Base-by-base conservation (phyloP, 2,113 vertebrate genomes). In the Carassius gibelio region DNA sequence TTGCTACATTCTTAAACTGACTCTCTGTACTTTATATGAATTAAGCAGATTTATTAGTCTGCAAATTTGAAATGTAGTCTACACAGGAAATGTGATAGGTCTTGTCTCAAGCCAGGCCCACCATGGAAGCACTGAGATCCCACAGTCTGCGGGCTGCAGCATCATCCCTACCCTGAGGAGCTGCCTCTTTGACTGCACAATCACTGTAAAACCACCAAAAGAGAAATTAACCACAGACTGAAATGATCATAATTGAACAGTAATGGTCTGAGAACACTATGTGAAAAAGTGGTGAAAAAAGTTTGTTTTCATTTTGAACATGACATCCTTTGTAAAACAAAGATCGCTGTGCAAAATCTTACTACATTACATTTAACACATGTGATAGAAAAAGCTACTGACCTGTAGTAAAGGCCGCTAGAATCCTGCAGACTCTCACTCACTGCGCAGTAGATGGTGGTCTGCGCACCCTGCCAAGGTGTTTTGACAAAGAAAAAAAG, bases 321-420 rank as follows among this genome's bases (percentile, higher is more conserved):
- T 48, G 45, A 45, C 42, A 3, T 45, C 42, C 42, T 9, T 45
- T 45, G 42, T 45, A 10, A 45, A 45, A 45, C 42, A 45, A 45
- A 45, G 42, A 45, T 45, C 42, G 42, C 42, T 10, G 14, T 68
- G 7, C 30, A 79, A 23, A 38, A 23, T n/a, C 21, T 9, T 45
- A 42, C 21, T 45, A 45, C 15, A 45, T 62, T 19, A 0, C 57
- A 42, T 10, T 48, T 15, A 26, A 57, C 15, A 74, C 38, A 15
- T 21, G 8, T 34, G 75, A 77, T 13, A 59, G n/a, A 23, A 1
- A 15, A 26, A 42, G 68, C 38, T n/a, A 87, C 91, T 90, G 61
- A 87, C 94, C 94, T 94, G 92, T 94, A 95, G 86, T 95, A 95
- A 26, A 94, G 89, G 42, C 94, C 94, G 7, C 90, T 94, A 55